phyloP scores from a whole-genome alignment of 2,113 vertebrate genomes.

The Perca fluviatilis region DNA sequence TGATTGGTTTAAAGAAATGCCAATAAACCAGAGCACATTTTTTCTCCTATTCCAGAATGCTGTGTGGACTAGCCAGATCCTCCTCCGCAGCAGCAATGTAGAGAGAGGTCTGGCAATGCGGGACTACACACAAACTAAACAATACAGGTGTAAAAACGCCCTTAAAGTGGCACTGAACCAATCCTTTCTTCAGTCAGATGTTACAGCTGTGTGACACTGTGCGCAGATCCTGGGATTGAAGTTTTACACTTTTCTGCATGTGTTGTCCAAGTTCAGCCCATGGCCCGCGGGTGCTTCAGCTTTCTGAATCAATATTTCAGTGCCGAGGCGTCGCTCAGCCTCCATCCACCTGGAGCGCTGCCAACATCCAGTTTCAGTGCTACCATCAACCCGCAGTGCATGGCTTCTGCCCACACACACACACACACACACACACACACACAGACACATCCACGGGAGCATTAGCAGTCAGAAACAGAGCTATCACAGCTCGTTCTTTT shows the following conservation, averaged over 20 bases:
- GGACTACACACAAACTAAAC: no score
- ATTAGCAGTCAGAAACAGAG: slow-evolving; percentile 37
- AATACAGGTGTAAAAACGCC: not conserved
- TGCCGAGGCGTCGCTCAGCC: slow-evolving; percentile 74
- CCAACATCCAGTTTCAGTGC: slow-evolving; percentile 69
- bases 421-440: slow-evolving; percentile 43
- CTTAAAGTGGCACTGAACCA: slow-evolving; percentile 21
- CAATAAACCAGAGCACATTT: no score
- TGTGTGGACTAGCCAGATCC: no score
- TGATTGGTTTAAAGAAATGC: no score
- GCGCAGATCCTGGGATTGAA: slow-evolving; percentile 44
- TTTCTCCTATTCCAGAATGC: no score
- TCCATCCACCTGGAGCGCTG: slow-evolving; percentile 76
- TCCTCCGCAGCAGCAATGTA: no score
- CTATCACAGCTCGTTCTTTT: slow-evolving; percentile 36
- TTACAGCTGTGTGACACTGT: not conserved
- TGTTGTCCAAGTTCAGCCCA: slow-evolving; percentile 63
- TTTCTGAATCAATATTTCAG: slow-evolving; percentile 80
- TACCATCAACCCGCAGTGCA: slow-evolving; percentile 57
- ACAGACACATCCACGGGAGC: slow-evolving; percentile 38
- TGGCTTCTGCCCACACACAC: slow-evolving; percentile 72
- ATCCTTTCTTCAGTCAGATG: slow-evolving; percentile 30
- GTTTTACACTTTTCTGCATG: slow-evolving; percentile 56
- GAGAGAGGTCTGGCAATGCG: no score
- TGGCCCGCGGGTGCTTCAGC: slow-evolving; percentile 61